Conservation (phyloP, 2,888 invertebrate genomes). For the Philereme vetulata region DNA sequence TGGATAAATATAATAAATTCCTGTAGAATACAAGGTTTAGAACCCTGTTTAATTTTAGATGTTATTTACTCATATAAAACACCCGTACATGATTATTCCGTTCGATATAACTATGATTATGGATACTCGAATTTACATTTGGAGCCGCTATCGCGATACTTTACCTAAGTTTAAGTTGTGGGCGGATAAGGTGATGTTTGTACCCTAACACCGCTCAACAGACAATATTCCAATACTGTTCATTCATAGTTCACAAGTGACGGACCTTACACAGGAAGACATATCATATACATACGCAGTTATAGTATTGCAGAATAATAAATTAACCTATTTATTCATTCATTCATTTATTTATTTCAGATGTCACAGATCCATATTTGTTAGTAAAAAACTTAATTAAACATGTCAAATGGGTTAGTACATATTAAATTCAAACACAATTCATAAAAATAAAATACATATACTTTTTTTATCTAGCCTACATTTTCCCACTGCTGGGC, state of each 20-base stretch:
- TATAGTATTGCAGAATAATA: conserved; percentile 51
- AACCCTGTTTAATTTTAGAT: conserved; percentile 63
- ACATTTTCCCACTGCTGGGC: too few species aligned
- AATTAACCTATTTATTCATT: conserved; percentile 40
- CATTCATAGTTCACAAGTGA: conserved; percentile 59
- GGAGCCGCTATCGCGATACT: conserved; percentile 65
- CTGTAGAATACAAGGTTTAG: conserved; percentile 65
- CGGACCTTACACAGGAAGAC: conserved; percentile 81
- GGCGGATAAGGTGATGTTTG: conserved; percentile 69
- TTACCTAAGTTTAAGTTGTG: conserved; percentile 66
- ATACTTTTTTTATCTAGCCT: too few species aligned
- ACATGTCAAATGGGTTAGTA: too few species aligned
- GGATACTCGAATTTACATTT: conserved; percentile 61
- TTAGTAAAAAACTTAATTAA: too few species aligned
- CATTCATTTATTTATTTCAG: too few species aligned
- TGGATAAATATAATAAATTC: conserved; percentile 62
- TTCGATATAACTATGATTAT: conserved; percentile 53
- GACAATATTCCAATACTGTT: conserved; percentile 52
- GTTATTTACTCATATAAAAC: conserved; percentile 65
- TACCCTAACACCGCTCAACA: conserved; percentile 66
- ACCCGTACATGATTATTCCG: conserved; percentile 60
- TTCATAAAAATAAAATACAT: too few species aligned
- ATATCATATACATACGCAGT: conserved; percentile 71
- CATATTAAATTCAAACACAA: too few species aligned
- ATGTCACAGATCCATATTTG: too few species aligned